These are phyloP conservation scores for Hoplodrina blanda DNA, from an alignment of 2,888 invertebrate genomes.

Conservation along the genomic window DNA sequence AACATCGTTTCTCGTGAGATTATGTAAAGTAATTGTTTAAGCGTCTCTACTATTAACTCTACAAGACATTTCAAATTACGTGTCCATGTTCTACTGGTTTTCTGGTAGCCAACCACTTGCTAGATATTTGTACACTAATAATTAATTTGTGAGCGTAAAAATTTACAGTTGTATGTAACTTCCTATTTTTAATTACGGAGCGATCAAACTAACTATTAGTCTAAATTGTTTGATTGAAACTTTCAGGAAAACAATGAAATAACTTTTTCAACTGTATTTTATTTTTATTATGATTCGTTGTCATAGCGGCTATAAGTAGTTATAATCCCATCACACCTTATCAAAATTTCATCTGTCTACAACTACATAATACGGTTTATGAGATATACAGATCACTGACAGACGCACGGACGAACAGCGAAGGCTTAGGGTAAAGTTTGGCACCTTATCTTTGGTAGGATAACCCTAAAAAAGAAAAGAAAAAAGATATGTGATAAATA, in stretches of 20 bases:
- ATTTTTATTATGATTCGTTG: too few relatives aligned
- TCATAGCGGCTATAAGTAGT: too few relatives aligned
- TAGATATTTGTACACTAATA: slow-evolving; percentile 23
- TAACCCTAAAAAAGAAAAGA: too few relatives aligned
- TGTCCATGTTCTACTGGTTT: slow-evolving; percentile 2
- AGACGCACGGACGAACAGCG: too few relatives aligned
- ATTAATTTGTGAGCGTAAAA: slow-evolving; percentile 24
- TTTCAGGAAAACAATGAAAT: not conserved
- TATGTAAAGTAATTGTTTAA: slow-evolving; percentile 48
- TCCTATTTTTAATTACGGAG: slow-evolving; percentile 10
- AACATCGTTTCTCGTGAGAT: slow-evolving; percentile 28
- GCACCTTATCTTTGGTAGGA: too few relatives aligned
- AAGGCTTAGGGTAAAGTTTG: too few relatives aligned
- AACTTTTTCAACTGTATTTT: not conserved
- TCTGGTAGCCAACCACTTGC: slow-evolving; percentile 2
- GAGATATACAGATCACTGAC: too few relatives aligned
- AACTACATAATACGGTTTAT: too few relatives aligned
- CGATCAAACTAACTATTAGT: slow-evolving; percentile 1
- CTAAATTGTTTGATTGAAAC: not conserved
- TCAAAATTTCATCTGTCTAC: too few relatives aligned
- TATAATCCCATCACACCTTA: too few relatives aligned
- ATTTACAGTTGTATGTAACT: slow-evolving; percentile 6
- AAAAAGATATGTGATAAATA: too few relatives aligned
- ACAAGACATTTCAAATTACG: slow-evolving; percentile 6
- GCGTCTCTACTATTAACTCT: not conserved